Evolutionary conservation across 53 echinoderm and acorn worm genomes (phyloP), one percentile per base, ranked within the genome.

Genomic region (Echinometra lucunter): DNA sequence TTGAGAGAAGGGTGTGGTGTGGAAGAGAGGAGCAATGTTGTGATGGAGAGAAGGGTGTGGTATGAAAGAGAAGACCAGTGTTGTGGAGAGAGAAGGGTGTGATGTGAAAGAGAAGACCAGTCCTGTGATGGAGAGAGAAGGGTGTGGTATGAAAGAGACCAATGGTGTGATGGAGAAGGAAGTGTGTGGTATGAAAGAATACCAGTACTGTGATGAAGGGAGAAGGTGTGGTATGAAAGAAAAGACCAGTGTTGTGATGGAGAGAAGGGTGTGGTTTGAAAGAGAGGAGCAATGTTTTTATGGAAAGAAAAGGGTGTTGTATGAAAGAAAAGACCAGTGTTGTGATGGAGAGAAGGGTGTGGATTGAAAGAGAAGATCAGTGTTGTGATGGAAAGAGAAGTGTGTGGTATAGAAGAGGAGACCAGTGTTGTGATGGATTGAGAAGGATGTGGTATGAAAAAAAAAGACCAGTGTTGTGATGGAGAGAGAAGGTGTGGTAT

Each of bases 281-380:
- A 40, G 78, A 75, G 78, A 18, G 19, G 42, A 75, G 19, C 78
- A 75, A 40, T 75, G 78, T 37, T 74, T 37, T 74, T 30, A 70
- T 70, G 37, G 74, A 74, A 37, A 66, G 66, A 66, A 28, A 66
- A 66, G 66, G n/a, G 66, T 66, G 66, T 66, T 6, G 27, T 27
- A 74, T 74, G 74, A 37, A 74, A 37, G 74, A 74, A 4, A 74
- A 25, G 37, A 74, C 74, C 74, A 74, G 74, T 74, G 74, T 74
- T 74, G 74, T 74, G 74, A 74, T 74, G 37, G 74, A 74, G 66
- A 74, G 74, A 35, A 74, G 74, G 74, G 74, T 74, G 74, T 74
- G 35, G 74, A 37, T 37, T 74, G 35, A 74, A 74, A 74, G 74
- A 74, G 74, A 74, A 25, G 74, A 74, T 37, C 37, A 35, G 74